Conservation (phyloP, 2,113 vertebrate genomes). For the Gasterosteus aculeatus region DNA sequence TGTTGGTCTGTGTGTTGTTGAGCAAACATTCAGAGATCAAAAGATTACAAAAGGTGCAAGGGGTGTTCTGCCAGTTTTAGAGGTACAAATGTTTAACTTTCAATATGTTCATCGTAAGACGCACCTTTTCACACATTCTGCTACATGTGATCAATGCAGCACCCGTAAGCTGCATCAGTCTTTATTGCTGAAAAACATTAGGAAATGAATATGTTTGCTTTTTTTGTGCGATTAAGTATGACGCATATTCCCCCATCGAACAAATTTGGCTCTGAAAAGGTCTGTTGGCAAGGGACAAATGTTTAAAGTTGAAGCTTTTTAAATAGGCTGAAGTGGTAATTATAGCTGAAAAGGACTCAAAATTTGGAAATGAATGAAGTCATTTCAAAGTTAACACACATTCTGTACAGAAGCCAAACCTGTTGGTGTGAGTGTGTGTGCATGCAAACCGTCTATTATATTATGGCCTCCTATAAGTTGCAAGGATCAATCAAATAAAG, state of each 20-base stretch:
- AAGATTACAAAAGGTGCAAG: constrained; percentile 3
- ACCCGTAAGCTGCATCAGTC: constrained; percentile 4
- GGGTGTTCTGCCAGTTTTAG: background rate
- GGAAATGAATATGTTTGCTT: background rate
- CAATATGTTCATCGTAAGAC: background rate
- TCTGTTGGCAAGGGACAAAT: background rate
- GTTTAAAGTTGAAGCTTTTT: background rate
- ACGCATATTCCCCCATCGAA: background rate
- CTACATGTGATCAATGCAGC: background rate
- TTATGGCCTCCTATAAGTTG: constrained; percentile 18
- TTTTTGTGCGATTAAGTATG: background rate
- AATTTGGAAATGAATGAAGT: background rate
- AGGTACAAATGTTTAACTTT: background rate
- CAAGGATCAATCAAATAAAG: constrained; percentile 62
- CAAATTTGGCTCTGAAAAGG: background rate
- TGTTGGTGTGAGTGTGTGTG: constrained; percentile 1
- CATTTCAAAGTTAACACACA: background rate
- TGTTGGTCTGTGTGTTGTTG: constrained; percentile 5
- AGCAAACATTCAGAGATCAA: constrained; percentile 19
- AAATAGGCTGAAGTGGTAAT: background rate
- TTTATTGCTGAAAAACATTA: background rate
- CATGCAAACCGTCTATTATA: background rate
- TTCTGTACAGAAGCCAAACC: background rate
- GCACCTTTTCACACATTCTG: background rate
- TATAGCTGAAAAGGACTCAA: background rate